These are phyloP conservation scores for Ciconia maguari DNA, from an alignment of 2,113 vertebrate genomes.

Conservation along the genomic window DNA sequence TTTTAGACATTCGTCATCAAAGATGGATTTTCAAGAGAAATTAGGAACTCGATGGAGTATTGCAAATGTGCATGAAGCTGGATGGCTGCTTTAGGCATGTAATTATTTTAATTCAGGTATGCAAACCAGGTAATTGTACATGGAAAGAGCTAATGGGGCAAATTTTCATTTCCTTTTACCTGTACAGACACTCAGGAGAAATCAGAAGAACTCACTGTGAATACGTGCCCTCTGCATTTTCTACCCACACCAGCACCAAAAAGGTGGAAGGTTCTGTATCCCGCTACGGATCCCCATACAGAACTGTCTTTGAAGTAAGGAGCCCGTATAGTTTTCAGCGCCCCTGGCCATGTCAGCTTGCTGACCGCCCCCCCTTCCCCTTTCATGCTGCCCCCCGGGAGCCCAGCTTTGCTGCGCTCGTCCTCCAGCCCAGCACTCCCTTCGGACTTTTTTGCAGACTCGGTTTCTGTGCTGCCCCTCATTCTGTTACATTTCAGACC, in stretches of 20 bases:
- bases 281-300: background rate
- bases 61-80: background rate
- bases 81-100: constrained; percentile 7
- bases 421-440: background rate
- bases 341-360: background rate
- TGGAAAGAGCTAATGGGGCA: constrained; percentile 46
- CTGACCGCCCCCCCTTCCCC: background rate
- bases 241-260: background rate
- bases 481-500: background rate
- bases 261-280: no score
- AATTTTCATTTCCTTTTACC: constrained; percentile 41
- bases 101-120: constrained; percentile 20
- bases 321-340: background rate
- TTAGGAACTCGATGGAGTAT: background rate
- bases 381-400: background rate
- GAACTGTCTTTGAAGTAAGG: background rate
- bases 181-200: background rate
- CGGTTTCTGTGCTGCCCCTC: background rate
- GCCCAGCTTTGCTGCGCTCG: background rate
- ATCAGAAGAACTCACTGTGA: background rate
- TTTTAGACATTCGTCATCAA: background rate
- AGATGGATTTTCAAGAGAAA: background rate
- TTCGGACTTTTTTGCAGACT: background rate
- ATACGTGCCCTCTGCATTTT: background rate
- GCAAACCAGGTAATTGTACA: constrained; percentile 22